Percentiles rank a stretch among this genome's conserved stretches.
phyloP scores from a whole-genome alignment of 1,140 invertebrate genomes.

The Trinorchestia longiramus region DNA sequence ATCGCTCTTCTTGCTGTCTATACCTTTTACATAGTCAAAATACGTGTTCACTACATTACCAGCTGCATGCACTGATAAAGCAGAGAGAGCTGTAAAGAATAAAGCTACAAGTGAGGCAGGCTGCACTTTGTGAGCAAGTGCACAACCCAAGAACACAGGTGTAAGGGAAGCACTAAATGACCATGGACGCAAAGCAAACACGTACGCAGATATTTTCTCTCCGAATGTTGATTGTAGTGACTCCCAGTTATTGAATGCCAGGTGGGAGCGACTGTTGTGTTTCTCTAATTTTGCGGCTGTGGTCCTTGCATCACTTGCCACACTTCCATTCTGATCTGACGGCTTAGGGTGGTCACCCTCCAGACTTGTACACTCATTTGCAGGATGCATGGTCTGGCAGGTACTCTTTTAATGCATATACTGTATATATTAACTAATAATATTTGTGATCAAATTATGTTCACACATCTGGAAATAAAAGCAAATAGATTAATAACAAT shows the following conservation, averaged over 20 bases:
- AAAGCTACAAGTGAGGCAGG: slow-evolving; percentile 70
- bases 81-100: slow-evolving; percentile 83
- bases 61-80: slow-evolving; percentile 92
- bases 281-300: not conserved
- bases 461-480: not conserved
- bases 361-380: not conserved
- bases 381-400: not conserved
- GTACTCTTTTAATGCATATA: not conserved
- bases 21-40: slow-evolving; percentile 93
- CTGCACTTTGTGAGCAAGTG: slow-evolving; percentile 81
- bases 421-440: not conserved
- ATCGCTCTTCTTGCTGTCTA: slow-evolving; percentile 90
- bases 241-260: not conserved
- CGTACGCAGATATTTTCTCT: slow-evolving; percentile 84
- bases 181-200: slow-evolving; percentile 90
- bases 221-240: slow-evolving; percentile 16
- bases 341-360: not conserved
- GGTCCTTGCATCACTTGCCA: not conserved
- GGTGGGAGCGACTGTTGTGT: not conserved
- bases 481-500: not conserved
- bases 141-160: slow-evolving; percentile 88
- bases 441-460: not conserved
- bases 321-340: not conserved
- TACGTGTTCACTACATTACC: slow-evolving; percentile 98
- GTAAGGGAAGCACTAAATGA: slow-evolving; percentile 90